phyloP scores from a whole-genome alignment of 1,140 invertebrate genomes.

The Apis dorsata region DNA sequence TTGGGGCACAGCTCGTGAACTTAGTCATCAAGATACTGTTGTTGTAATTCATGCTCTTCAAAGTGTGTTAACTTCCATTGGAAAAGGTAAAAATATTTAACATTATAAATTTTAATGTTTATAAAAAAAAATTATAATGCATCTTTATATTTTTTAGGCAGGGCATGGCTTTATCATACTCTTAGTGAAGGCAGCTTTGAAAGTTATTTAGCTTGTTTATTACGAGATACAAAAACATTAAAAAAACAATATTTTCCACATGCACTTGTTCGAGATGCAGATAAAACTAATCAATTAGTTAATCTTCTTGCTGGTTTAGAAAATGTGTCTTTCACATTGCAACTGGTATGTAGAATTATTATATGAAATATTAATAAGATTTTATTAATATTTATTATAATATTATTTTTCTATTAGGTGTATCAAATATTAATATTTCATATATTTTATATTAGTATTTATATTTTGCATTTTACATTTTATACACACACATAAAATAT shows the following conservation, averaged over 20 bases:
- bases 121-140: not conserved
- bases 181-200: slow-evolving; percentile 80
- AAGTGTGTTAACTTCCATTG: slow-evolving; percentile 78
- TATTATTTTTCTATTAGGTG: not conserved
- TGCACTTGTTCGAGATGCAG: slow-evolving; percentile 78
- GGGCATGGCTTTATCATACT: slow-evolving; percentile 80
- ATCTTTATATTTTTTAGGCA: slow-evolving; percentile 68
- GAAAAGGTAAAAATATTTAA: slow-evolving; percentile 73
- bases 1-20: slow-evolving; percentile 81
- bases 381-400: not conserved
- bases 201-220: slow-evolving; percentile 79
- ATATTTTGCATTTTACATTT: not conserved
- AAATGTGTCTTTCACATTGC: slow-evolving; percentile 79
- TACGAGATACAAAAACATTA: slow-evolving; percentile 73
- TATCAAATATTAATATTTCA: not conserved
- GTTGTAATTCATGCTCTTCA: slow-evolving; percentile 78
- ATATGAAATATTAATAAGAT: not conserved
- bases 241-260: slow-evolving; percentile 78
- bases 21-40: slow-evolving; percentile 80
- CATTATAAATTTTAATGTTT: slow-evolving; percentile 2
- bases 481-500: not conserved
- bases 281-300: slow-evolving; percentile 79
- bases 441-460: not conserved
- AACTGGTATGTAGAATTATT: slow-evolving; percentile 72
- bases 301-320: slow-evolving; percentile 80